Base-by-base conservation (phyloP, 2,113 vertebrate genomes). In the Rhinoderma darwinii region DNA sequence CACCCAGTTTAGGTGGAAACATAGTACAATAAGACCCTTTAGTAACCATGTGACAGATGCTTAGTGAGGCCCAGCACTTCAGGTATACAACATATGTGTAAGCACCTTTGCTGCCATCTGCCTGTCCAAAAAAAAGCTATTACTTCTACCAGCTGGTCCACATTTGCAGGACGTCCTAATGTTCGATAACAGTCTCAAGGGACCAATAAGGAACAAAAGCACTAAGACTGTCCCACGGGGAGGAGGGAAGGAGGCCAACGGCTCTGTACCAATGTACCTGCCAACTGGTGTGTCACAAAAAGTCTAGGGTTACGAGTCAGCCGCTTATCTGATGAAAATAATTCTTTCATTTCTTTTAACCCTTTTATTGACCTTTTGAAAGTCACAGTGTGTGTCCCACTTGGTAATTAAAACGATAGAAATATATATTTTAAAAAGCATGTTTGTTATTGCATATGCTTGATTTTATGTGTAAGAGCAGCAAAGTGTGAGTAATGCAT, bases 281-380 rank as follows among this genome's bases (percentile, higher is more conserved):
- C 96, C 96, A 97, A 97, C 94, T 96, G 95, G 94, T 96, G 94
- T 96, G 95, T 96, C 95, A 96, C 94, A 94, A 94, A 93, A 89
- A 63, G 89, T 92, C 93, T 96, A 92, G 93, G 92, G 91, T 96
- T 96, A 95, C 95, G 88, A 89, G 86, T 89, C 83, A 0, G 90
- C 89, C 93, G 94, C 94, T 96, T 95, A 95, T 96, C 94, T 91
- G 92, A 93, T 96, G 96, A 97, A 96, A 95, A 90, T 93, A 91
- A 93, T 90, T 89, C 93, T 95, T 95, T 96, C 92, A 92, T 92
- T 94, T 89, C 88, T 72, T 10, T 86, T 86, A 86, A 86, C 77
- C 61, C 61, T 72, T 81, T 86, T 17, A 10, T 27, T 63, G 20
- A 82, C 50, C 30, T 59, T 80, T 80, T 54, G 20, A 30, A 82